Percentiles rank a stretch among this genome's conserved stretches.
Conservation (phyloP, 2,113 vertebrate genomes). For the Isurus oxyrinchus region DNA sequence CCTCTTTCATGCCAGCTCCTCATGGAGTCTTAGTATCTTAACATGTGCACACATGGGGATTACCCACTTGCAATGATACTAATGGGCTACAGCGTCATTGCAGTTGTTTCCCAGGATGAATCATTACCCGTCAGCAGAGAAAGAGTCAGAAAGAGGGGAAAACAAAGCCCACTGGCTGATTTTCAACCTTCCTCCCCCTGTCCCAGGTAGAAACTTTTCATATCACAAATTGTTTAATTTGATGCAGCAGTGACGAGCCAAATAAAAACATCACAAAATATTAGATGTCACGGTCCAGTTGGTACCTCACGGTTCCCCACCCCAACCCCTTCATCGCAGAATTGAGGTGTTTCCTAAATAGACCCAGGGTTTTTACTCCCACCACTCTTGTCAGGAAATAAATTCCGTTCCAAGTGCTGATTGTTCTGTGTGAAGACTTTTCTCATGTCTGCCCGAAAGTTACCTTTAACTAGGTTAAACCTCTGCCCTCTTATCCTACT, state of each 20-base stretch:
- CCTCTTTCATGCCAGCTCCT: too few species aligned
- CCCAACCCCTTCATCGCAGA: background rate
- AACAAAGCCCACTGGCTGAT: background rate
- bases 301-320: background rate
- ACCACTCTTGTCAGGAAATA: background rate
- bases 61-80: background rate
- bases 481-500: background rate
- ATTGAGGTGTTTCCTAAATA: background rate
- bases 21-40: too few species aligned
- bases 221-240: background rate
- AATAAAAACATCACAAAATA: background rate
- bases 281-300: background rate
- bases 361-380: background rate
- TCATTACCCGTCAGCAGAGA: background rate
- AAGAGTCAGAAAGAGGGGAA: background rate
- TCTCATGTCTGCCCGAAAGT: background rate
- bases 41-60: background rate
- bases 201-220: background rate
- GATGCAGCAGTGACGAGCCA: background rate
- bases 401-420: background rate
- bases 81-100: background rate
- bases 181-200: background rate
- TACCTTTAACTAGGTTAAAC: background rate
- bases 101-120: background rate
- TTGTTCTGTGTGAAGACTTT: background rate